A percentile compares a stretch with the other conserved stretches of the same genome.
phyloP scores from a whole-genome alignment of 2,888 invertebrate species.

The Ferrisia virgata region DNA sequence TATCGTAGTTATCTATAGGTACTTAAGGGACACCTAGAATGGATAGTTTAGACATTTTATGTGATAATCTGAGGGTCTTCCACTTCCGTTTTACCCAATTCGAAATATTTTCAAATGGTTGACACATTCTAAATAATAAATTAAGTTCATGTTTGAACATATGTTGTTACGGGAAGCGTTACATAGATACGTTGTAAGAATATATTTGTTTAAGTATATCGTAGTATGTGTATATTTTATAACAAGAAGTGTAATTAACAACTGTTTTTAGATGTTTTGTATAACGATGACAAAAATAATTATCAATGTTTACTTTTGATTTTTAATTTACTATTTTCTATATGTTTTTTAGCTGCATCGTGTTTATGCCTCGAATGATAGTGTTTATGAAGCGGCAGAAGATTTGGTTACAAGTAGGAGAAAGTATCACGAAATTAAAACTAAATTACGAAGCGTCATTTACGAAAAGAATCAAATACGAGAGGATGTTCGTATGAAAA shows the following conservation, averaged over 20 bases:
- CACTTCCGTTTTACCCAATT: not conserved
- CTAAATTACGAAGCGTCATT: not conserved
- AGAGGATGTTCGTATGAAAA: not conserved
- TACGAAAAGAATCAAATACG: not conserved
- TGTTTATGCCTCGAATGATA: not conserved
- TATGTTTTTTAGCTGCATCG: not conserved
- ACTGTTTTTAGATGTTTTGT: not conserved
- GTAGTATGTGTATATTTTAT: no score
- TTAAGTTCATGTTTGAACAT: not conserved
- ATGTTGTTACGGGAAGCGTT: not conserved
- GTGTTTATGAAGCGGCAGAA: constrained; percentile 1
- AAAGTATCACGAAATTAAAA: not conserved
- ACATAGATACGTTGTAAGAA: not conserved
- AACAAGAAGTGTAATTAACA: not conserved
- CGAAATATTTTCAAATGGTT: not conserved
- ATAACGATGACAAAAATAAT: not conserved
- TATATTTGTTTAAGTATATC: not conserved
- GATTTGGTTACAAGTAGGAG: not conserved
- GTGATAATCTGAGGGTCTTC: not conserved
- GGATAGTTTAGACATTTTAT: not conserved
- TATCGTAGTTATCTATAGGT: no score
- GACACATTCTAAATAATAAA: constrained; percentile 12
- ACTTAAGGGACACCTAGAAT: no score
- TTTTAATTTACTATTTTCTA: not conserved
- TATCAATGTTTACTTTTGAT: not conserved